Evolutionary conservation across 2,113 vertebrate species (phyloP), one percentile per base, ranked within the genome.

Genomic region (Cranoglanis bouderius): DNA sequence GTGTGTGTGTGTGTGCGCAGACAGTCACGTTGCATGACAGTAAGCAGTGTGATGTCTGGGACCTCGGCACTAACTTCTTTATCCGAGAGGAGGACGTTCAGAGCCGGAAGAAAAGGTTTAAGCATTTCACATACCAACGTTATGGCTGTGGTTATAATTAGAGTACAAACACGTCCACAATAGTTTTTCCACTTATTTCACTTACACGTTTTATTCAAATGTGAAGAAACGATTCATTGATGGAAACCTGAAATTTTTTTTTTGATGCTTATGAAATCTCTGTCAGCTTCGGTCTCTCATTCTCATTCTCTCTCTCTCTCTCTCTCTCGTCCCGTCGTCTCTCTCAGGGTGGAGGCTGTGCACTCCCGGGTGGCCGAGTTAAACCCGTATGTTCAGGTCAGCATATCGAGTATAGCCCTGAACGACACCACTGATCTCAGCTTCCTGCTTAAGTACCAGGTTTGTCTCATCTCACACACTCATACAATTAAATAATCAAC

Each of bases 11-110:
- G 32, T 91, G 35, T 65, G 10, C 57, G 14, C 83, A 99, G 98
- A 94, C 96, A 59, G 96, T 99, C 92, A 99, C 98, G 2, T 95
- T 99, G 91, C 98, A 99, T 92, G 98, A 99, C 93, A 96, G 95
- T 88, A 96, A 96, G 89, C 93, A 92, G 59, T 99, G 98, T 93
- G 96, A 96, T 1, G 95, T 95, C 14, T 95, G 96, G 96, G 97
- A 99, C 94, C 95, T 99, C 63, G 98, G 98, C 65, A 97, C 95
- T 87, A 99, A 99, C 94, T 99, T 99, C 93, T 99, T 99, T 93
- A 96, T 99, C 90, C 95, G 92, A 85, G 97, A 97, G 94, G 96
- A 99, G 78, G 98, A 99, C 92, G 94, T 98, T 90, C 87, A 93
- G 87, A 97, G 92, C 94, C 94, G 95, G 90, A 97, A 91, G 93